Evolutionary conservation across 2,888 invertebrate species (phyloP).

Genomic region (Synergus itoensis): DNA sequence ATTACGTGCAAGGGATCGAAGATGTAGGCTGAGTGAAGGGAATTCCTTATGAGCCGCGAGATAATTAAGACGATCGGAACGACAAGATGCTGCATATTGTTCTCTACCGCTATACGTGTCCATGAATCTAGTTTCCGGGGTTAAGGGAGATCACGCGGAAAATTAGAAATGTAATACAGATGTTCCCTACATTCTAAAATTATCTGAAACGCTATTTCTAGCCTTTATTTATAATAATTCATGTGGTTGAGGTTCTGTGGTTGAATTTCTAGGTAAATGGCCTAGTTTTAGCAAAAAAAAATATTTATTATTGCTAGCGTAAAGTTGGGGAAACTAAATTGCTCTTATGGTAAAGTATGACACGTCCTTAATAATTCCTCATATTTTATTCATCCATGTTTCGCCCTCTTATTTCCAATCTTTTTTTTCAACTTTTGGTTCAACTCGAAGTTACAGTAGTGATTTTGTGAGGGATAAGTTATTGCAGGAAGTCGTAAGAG

Average conservation of each 20-base stretch:
- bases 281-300: too few relatives aligned
- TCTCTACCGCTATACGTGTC: constrained; percentile 4
- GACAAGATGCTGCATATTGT: constrained; percentile 42
- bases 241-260: too few relatives aligned
- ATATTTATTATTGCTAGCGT: too few relatives aligned
- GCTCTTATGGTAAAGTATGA: too few relatives aligned
- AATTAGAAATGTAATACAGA: constrained; percentile 4
- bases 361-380: too few relatives aligned
- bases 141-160: background rate
- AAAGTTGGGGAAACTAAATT: too few relatives aligned
- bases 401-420: background rate
- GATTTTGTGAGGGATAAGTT: constrained; percentile 33
- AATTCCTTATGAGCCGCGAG: constrained; percentile 60
- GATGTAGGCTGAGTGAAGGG: constrained; percentile 62
- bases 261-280: too few relatives aligned
- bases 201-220: too few relatives aligned
- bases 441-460: background rate
- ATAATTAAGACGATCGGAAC: constrained; percentile 62
- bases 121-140: constrained; percentile 6
- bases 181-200: too few relatives aligned
- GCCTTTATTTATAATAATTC: too few relatives aligned
- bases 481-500: constrained; percentile 35
- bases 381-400: too few relatives aligned
- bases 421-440: background rate
- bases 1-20: constrained; percentile 73